Percentiles rank a stretch among this genome's conserved stretches.
These are phyloP conservation scores for Myotis pilosus DNA, from an alignment of 2,797 vertebrate species.

Conservation along the genomic window DNA sequence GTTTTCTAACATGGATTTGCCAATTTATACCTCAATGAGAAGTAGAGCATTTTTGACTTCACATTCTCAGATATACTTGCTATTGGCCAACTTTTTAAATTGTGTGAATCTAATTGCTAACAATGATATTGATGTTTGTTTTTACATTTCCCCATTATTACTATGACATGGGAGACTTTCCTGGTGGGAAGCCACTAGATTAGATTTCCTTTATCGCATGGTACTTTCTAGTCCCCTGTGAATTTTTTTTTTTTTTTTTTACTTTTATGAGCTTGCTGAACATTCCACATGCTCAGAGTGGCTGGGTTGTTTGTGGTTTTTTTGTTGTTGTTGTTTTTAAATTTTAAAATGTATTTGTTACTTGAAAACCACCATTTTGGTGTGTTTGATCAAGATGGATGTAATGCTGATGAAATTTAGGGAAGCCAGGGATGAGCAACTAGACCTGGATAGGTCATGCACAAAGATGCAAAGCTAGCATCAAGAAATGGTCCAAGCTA, in stretches of 20 bases:
- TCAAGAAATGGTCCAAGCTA: fast-evolving
- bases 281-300: no score
- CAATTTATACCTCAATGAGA: not conserved
- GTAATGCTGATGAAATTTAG: not conserved
- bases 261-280: not conserved
- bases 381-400: not conserved
- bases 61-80: not conserved
- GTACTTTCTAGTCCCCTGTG: not conserved
- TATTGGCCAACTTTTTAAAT: not conserved
- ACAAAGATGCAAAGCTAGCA: not conserved
- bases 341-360: not conserved
- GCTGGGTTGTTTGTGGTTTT: no score
- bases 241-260: not conserved
- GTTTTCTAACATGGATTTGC: not conserved
- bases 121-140: not conserved
- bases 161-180: not conserved
- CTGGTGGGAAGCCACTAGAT: not conserved
- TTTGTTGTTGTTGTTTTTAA: no score
- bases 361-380: not conserved
- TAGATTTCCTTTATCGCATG: not conserved
- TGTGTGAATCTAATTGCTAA: not conserved
- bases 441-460: not conserved
- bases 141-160: not conserved
- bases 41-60: not conserved
- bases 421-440: not conserved